Base-by-base conservation (phyloP, 2,113 vertebrate genomes). In the Mola mola region DNA sequence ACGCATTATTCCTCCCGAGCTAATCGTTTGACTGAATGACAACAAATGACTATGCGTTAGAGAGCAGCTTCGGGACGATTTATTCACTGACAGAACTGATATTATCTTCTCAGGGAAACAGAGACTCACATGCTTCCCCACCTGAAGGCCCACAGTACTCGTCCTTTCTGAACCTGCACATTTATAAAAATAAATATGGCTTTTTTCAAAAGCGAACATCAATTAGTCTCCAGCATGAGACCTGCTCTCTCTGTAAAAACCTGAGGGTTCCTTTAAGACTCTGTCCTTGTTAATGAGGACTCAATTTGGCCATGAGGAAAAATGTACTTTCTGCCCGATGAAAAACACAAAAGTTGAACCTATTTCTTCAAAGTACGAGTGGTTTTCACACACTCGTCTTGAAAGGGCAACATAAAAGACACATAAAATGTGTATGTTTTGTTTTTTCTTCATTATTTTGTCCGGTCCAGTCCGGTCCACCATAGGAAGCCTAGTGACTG, bases 351-450 rank as follows among this genome's bases (percentile, higher is more conserved):
- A 64, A 64, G 42, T 29, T 48, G 25, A 46, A 62, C 26, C 16
- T 66, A 60, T 47, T 37, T 59, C 53, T 75, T 81, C 69, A 85
- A 77, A 83, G 77, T 34, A 38, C 9, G 29, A 38, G 21, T 36
- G 24, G 40, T 48, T 66, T 62, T 79, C 72, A 69, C 25, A 72
- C 57, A 50, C 22, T 59, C 56, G 28, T 84, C 62, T 72, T 33
- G 74, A 81, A 79, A 67, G 48, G 4, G 8, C 10, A 41, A 71
- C 52, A 82, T 59, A 68, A 81, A 76, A 73, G 64, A 73, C 22
- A 43, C 24, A 82, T 67, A 78, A 61, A 84, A 33, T 82, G 82
- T 78, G 67, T 55, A 73, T 77, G 34, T 13, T 61, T 24, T n/a
- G n/a, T n/a, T n/a, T n/a, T n/a, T n/a, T n/a, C n/a, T n/a, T n/a